Conservation (phyloP, 1,140 invertebrate species). For the Drosophila sp. region DNA sequence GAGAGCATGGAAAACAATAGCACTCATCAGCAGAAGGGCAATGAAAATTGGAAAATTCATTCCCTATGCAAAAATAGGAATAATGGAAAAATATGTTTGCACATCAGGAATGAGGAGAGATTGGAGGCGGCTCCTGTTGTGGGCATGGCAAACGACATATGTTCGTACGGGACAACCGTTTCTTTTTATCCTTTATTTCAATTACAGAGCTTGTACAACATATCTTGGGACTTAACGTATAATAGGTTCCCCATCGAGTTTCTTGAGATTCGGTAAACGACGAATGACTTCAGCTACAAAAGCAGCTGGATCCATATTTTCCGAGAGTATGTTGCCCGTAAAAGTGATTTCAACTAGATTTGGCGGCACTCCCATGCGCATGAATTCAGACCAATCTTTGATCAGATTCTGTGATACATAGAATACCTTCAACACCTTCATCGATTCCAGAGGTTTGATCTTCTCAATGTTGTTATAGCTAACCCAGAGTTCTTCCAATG, state of each 20-base stretch:
- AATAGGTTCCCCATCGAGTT: constrained; percentile 91
- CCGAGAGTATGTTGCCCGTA: constrained; percentile 93
- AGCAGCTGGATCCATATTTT: constrained; percentile 87
- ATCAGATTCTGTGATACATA: constrained; percentile 95
- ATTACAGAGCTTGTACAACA: constrained; percentile 13
- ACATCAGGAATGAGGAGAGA: not conserved
- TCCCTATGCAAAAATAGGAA: constrained; percentile 41
- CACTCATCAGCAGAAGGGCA: constrained; percentile 72
- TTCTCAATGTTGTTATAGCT: constrained; percentile 98
- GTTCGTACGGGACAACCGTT: not conserved
- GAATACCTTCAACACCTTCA: constrained; percentile 92
- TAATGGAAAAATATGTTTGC: constrained; percentile 51
- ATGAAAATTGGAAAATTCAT: constrained; percentile 68
- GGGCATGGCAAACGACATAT: constrained; percentile 12
- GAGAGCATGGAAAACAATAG: constrained; percentile 57
- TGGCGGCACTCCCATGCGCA: constrained; percentile 85
- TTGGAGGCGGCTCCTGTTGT: constrained; percentile 8
- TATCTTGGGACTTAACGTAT: constrained; percentile 79
- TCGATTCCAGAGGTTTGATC: constrained; percentile 91
- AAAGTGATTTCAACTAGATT: constrained; percentile 90
- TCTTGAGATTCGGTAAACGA: constrained; percentile 91
- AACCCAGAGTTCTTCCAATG: constrained; percentile 95
- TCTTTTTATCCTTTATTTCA: constrained; percentile 39
- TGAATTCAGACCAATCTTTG: constrained; percentile 94
- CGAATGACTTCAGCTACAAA: constrained; percentile 90